These are phyloP conservation scores for Atrichornis clamosus DNA, from an alignment of 2,113 vertebrate species.

Conservation along the genomic window DNA sequence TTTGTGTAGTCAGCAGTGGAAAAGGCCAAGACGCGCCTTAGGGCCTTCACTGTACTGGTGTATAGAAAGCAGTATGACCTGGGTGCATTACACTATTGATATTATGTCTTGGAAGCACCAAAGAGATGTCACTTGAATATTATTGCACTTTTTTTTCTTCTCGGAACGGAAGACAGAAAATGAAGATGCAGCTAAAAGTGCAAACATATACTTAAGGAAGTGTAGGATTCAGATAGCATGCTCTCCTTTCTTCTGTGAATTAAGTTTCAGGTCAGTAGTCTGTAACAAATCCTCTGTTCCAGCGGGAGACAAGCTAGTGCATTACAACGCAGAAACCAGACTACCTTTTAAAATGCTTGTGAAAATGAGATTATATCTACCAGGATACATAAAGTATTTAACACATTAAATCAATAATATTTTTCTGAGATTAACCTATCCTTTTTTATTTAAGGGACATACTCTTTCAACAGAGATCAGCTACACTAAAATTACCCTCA, in stretches of 20 bases:
- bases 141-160: neutral
- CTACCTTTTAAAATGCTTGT: neutral
- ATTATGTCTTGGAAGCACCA: neutral
- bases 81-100: neutral
- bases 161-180: neutral
- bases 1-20: neutral
- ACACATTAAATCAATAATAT: neutral
- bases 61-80: neutral
- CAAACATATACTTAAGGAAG: neutral
- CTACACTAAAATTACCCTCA: neutral
- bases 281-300: neutral
- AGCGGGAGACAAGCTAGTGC: neutral
- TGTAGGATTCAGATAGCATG: neutral
- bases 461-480: neutral
- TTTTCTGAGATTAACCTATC: neutral
- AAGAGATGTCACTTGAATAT: neutral
- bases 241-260: neutral
- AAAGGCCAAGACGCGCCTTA: neutral
- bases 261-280: constrained; percentile 12
- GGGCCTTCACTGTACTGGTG: neutral
- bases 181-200: neutral
- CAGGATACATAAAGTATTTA: neutral
- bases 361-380: neutral
- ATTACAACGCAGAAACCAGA: neutral
- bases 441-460: neutral